phyloP scores from a whole-genome alignment of 2,113 vertebrate species.

The Manacus vitellinus region DNA sequence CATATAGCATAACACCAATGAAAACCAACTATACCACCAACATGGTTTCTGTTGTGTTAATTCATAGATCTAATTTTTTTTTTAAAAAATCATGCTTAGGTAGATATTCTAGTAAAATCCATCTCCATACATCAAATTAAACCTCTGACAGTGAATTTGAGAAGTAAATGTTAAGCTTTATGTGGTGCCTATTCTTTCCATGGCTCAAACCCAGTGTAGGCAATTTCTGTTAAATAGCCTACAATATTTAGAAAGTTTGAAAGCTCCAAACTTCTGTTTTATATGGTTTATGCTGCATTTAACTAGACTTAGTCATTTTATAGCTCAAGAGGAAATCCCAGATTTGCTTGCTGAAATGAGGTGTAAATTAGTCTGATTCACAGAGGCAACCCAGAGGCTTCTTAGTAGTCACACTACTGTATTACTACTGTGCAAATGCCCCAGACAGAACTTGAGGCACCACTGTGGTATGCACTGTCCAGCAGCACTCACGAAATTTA shows the following conservation, averaged over 20 bases:
- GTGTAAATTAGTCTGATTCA: not conserved
- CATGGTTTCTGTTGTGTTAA: not conserved
- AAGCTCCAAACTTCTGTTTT: not conserved
- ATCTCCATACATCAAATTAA: not conserved
- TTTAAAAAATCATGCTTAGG: not conserved
- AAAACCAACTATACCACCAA: not conserved
- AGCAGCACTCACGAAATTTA: not conserved
- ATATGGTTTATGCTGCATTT: not conserved
- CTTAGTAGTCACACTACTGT: not conserved
- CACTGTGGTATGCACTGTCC: not conserved
- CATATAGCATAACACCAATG: not conserved
- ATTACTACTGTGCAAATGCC: not conserved
- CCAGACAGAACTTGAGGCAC: not conserved
- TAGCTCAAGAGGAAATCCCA: constrained; percentile 10
- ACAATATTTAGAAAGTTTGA: not conserved
- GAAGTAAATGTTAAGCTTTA: not conserved
- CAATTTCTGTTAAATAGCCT: not conserved
- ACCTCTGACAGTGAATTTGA: not conserved
- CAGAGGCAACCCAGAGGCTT: not conserved
- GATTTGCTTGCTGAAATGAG: not conserved
- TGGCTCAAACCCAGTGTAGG: fast-evolving
- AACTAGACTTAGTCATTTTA: not conserved
- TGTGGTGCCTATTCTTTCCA: not conserved
- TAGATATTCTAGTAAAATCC: not conserved
- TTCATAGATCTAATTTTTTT: not conserved